Base-by-base conservation (phyloP, 1,140 invertebrate genomes). In the Diploscapter pachys region DNA sequence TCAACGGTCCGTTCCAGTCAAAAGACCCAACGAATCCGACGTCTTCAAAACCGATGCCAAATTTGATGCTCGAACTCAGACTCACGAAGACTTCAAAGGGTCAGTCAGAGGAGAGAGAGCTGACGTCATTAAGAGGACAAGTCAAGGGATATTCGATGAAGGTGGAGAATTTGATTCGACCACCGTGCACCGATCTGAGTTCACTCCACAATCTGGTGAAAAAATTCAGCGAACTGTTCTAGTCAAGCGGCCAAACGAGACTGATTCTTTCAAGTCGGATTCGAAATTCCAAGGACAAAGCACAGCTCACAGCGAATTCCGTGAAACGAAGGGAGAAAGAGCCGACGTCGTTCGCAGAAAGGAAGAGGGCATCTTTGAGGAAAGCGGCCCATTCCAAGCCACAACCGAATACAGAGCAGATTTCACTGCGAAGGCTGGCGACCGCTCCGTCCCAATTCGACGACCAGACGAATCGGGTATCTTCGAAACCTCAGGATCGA, bases 1-100 rank as follows among this genome's bases (percentile, higher is more conserved):
- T 13, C 63, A 73, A 53, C 71, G 71, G 3, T 65, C 48, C 6
- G 71, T 53, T n/a, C 31, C 31, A 1, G 53, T 63, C 48, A 64
- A 57, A 64, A 52, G 55, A 2, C 70, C 70, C 49, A 56, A 54
- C 11, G 70, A 71, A 59, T 52, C 51, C 59, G 57, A 71, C n/a
- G 52, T 71, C 59, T 50, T 71, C 11, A 59, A 63, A 62, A 62
- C 59, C 5, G 70, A 71, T 50, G 59, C 59, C 50, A 11, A 71
- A 52, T 71, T 71, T 62, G 70, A 61, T 31, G 70, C 70, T 4
- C 51, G 59, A 50, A 71, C 70, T 2, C 70, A 72, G 70, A 72
- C 54, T 52, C 70, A 72, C 9, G 70, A 72, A 63, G 70, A 70
- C 68, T 70, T 70, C 55, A 70, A 50, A 31, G 31, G 31, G 2